These are phyloP conservation scores for Tetragonula clypearis DNA, from an alignment of 1,140 invertebrate genomes.

Conservation along the genomic window DNA sequence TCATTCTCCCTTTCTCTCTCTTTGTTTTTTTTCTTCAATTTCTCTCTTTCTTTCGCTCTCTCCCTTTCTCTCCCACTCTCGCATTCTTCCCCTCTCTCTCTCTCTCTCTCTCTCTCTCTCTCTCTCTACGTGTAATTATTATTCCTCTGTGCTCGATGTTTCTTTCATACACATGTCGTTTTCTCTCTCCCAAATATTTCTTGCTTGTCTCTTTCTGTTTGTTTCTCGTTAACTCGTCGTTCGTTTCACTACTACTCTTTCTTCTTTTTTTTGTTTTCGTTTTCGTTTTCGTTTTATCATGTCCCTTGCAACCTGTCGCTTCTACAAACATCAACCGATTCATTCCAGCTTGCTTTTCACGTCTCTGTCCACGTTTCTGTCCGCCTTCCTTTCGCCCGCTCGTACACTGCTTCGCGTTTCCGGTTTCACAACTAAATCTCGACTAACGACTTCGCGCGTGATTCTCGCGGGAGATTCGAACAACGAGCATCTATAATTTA, in stretches of 20 bases:
- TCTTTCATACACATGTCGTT: conserved; percentile 34
- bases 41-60: conserved; percentile 25
- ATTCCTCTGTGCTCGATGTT: conserved; percentile 41
- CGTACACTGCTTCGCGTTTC: neutral
- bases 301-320: conserved; percentile 47
- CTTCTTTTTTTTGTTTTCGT: neutral
- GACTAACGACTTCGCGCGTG: neutral
- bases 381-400: neutral
- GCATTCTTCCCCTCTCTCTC: conserved; percentile 24
- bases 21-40: conserved; percentile 14
- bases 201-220: neutral
- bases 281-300: conserved; percentile 29
- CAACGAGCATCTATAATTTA: neutral
- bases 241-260: neutral
- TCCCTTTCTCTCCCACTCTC: conserved; percentile 22
- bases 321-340: conserved; percentile 52
- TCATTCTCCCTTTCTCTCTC: conserved; percentile 26
- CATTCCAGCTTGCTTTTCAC: conserved; percentile 48
- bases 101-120: neutral
- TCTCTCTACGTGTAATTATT: conserved; percentile 21
- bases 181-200: conserved; percentile 11
- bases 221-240: too few relatives aligned
- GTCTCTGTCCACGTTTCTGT: conserved; percentile 28
- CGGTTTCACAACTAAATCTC: neutral
- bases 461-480: neutral